phyloP scores from a whole-genome alignment of 2,797 vertebrate genomes.

The Acestrorhynchus altus region DNA sequence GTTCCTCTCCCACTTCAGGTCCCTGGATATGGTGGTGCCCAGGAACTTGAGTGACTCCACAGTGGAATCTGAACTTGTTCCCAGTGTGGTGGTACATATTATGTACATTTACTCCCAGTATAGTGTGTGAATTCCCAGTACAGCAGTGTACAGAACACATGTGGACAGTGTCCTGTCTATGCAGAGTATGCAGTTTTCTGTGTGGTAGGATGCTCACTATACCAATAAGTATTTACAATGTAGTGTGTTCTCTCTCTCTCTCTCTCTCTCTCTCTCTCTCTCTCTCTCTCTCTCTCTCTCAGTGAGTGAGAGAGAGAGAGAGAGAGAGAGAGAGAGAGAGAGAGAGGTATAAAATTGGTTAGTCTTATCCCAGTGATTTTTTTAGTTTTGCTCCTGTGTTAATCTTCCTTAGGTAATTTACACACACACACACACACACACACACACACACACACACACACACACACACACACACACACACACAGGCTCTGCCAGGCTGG shows the following conservation, averaged over 20 bases:
- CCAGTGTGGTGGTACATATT: not conserved
- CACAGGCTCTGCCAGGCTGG: not conserved
- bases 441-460: constrained; percentile 23
- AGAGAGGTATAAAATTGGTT: not conserved
- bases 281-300: not conserved
- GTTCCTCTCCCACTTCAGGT: no score
- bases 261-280: not conserved
- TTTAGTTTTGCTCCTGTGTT: not conserved
- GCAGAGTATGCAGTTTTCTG: no score
- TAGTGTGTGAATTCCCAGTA: not conserved
- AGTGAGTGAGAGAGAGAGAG: not conserved
- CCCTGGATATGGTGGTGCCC: no score
- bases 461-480: not conserved
- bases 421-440: no score
- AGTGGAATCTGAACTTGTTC: no score
- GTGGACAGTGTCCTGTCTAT: no score
- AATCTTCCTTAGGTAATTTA: not conserved
- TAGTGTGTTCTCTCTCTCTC: not conserved
- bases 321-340: not conserved
- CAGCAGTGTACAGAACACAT: not conserved
- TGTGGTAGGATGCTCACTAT: no score
- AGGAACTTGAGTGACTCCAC: no score
- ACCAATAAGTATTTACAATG: no score
- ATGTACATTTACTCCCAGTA: not conserved
- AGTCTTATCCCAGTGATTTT: not conserved